Base-by-base conservation (phyloP, 2,888 invertebrate species). In the Callyntrura sp. region DNA sequence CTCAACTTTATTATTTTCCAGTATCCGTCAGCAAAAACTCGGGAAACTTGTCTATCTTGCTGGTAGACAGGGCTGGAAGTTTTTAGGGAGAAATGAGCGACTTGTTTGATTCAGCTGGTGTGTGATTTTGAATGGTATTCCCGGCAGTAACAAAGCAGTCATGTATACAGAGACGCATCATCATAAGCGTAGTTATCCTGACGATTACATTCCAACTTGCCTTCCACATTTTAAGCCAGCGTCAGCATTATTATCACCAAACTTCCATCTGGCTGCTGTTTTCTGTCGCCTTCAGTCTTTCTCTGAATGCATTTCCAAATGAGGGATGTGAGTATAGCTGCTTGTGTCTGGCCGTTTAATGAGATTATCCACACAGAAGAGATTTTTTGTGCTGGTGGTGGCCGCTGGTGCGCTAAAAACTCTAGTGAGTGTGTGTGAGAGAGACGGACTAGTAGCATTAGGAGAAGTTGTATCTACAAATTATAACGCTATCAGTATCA, bases 281-380 rank as follows among this genome's bases (percentile, higher is more conserved):
- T 43, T 35, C 43, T 70, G 17, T 70, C 11, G 68, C 43, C 68
- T 70, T 17, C 43, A 70, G 68, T 35, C 43, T 70, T 70, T 43
- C 68, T 43, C 43, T 70, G 14, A 70, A 35, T 43, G 68, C 43
- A 70, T 70, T 65, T 43, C 68, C 68, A 70, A 35, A n/a, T 70
- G 68, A 70, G 43, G 17, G 35, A 17, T 70, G 43, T 43, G 68
- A 51, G n/a, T 51, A 51, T n/a, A n/a, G n/a, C n/a, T n/a, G n/a
- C n/a, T n/a, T n/a, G n/a, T n/a, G n/a, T 35, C 1, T 43, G 35
- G 68, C 9, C 35, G 17, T 35, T 70, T 35, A 43, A 70, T 70
- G 68, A 43, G 68, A 70, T 43, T 70, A 70, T 65, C 62, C 25
- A 65, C 25, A 28, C 25, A 65, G 25, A 60, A 17, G 17, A 17